Percentiles rank a stretch among this genome's conserved stretches.
phyloP scores from a whole-genome alignment of 2,797 vertebrate genomes.

The Chiropotes sagulatus region DNA sequence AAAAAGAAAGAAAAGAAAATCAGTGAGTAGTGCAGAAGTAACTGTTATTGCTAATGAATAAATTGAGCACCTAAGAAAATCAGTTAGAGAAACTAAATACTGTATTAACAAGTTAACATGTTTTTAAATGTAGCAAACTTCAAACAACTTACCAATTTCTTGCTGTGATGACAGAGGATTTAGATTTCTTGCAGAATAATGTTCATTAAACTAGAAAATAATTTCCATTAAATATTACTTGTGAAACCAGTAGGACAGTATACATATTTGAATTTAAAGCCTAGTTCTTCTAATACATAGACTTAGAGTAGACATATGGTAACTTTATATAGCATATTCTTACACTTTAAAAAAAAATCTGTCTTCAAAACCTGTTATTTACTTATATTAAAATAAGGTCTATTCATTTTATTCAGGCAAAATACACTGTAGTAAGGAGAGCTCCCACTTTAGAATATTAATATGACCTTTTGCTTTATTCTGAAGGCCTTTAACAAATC shows the following conservation, averaged over 20 bases:
- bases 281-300: constrained; percentile 24
- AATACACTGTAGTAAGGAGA: not conserved
- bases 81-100: constrained; percentile 27
- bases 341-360: not conserved
- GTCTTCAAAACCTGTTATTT: constrained; percentile 42
- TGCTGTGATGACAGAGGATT: constrained; percentile 80
- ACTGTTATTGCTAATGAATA: constrained; percentile 21
- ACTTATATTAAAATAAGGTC: constrained; percentile 16
- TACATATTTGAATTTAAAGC: constrained; percentile 49
- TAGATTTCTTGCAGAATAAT: constrained; percentile 76
- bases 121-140: constrained; percentile 53
- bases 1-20: not conserved
- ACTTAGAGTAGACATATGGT: not conserved
- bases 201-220: constrained; percentile 82
- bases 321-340: not conserved
- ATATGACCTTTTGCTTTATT: constrained; percentile 37
- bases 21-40: not conserved
- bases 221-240: constrained; percentile 68
- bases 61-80: not conserved
- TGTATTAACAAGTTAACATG: not conserved
- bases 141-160: constrained; percentile 84
- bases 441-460: constrained; percentile 26
- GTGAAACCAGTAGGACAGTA: constrained; percentile 41
- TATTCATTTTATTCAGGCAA: not conserved
- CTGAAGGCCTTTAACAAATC: not conserved